Evolutionary conservation across 2,113 vertebrate genomes (phyloP).

Genomic region (Grantiella picta): DNA sequence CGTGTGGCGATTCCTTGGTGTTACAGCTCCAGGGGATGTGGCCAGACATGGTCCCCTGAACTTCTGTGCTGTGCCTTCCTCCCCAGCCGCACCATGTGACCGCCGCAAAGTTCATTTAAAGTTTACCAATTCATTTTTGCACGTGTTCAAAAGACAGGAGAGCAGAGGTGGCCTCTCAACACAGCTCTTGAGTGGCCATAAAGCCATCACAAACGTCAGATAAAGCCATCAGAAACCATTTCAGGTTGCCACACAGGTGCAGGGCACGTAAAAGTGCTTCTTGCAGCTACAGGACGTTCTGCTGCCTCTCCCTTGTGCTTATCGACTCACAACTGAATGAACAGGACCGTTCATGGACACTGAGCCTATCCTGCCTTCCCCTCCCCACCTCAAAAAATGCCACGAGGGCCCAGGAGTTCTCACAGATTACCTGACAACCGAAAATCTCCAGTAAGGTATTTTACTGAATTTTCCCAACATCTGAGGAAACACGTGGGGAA

Average conservation of each 20-base stretch:
- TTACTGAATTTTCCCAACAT: neutral
- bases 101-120: neutral
- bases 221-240: neutral
- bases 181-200: neutral
- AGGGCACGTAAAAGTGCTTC: neutral
- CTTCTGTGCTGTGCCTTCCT: neutral
- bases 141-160: too few relatives aligned
- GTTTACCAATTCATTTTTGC: neutral
- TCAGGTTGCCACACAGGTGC: neutral
- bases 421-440: too few relatives aligned
- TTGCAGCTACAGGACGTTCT: neutral
- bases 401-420: too few relatives aligned
- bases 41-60: too few relatives aligned
- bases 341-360: neutral
- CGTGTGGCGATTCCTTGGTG: neutral
- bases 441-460: neutral
- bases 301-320: too few relatives aligned
- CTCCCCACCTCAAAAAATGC: neutral
- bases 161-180: neutral
- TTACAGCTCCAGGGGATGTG: neutral
- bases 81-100: neutral
- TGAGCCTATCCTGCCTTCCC: neutral
- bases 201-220: neutral
- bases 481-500: neutral
- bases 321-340: neutral